These are phyloP conservation scores for Tachina lurida DNA, from an alignment of 2,888 invertebrate genomes.

Conservation along the genomic window DNA sequence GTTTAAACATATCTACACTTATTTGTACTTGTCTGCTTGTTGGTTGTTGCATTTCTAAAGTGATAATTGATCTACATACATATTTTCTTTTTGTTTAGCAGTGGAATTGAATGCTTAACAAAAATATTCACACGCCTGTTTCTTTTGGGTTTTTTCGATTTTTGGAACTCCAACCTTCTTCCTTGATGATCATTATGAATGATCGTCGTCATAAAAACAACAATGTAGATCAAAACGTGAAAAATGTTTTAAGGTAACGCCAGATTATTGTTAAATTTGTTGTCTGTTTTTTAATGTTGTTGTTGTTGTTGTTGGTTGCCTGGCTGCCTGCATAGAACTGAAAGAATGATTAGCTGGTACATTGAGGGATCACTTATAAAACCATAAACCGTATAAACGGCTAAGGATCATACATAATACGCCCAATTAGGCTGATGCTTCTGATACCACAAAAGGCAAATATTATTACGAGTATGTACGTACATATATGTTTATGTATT, in stretches of 20 bases:
- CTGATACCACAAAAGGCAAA: conserved; percentile 76
- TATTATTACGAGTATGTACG: not conserved
- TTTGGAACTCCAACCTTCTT: not conserved
- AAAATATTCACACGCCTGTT: conserved; percentile 69
- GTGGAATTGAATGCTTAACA: conserved; percentile 23
- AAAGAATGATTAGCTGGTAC: conserved; percentile 45
- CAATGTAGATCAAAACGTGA: conserved; percentile 52
- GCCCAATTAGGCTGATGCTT: conserved; percentile 83
- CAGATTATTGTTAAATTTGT: conserved; percentile 60
- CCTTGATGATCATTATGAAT: conserved; percentile 7
- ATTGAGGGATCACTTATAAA: conserved; percentile 73
- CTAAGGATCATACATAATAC: conserved; percentile 76
- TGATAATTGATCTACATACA: conserved; percentile 64
- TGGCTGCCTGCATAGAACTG: conserved; percentile 25
- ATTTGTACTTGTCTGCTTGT: conserved; percentile 38
- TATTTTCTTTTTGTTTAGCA: conserved; percentile 40
- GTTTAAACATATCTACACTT: conserved; percentile 29
- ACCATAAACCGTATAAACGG: conserved; percentile 73
- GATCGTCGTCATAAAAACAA: conserved; percentile 48
- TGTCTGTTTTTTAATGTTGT: conserved; percentile 32
- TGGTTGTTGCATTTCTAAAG: conserved; percentile 43
- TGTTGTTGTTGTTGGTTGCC: conserved; percentile 8
- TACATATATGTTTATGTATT: not conserved
- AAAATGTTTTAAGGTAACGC: conserved; percentile 51
- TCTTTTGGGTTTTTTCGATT: not conserved